Conservation (phyloP, 2,113 vertebrate species). For the Herpailurus yagouaroundi region DNA sequence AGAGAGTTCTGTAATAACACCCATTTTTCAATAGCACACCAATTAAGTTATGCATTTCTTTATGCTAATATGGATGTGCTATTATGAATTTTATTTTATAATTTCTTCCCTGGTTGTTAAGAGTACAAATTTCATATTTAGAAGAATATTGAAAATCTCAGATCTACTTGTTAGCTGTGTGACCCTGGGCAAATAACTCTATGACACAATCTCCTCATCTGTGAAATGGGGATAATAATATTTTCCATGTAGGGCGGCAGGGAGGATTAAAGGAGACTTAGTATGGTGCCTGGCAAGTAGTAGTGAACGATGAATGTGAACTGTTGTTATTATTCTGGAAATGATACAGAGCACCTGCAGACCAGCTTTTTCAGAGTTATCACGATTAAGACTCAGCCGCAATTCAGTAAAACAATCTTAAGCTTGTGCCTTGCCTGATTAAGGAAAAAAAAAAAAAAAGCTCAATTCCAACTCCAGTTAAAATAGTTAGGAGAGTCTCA, state of each 20-base stretch:
- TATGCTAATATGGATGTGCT: neutral
- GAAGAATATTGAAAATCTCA: neutral
- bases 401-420: neutral
- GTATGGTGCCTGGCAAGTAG: neutral
- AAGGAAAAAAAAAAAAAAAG: neutral
- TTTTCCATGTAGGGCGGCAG: neutral
- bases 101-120: neutral
- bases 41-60: neutral
- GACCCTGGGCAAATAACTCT: neutral
- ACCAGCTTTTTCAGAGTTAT: neutral
- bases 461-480: neutral
- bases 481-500: neutral
- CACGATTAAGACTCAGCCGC: neutral
- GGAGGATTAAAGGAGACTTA: neutral
- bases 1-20: neutral
- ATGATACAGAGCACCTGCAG: neutral
- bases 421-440: neutral
- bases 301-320: neutral
- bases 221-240: neutral
- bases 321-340: neutral
- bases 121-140: neutral
- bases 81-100: constrained; percentile 13
- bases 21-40: neutral
- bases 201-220: constrained; percentile 10
- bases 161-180: neutral